A percentile compares a stretch with the other conserved stretches of the same genome.
Evolutionary conservation across 2,797 vertebrate species (phyloP).

Genomic region (Columba guinea): DNA sequence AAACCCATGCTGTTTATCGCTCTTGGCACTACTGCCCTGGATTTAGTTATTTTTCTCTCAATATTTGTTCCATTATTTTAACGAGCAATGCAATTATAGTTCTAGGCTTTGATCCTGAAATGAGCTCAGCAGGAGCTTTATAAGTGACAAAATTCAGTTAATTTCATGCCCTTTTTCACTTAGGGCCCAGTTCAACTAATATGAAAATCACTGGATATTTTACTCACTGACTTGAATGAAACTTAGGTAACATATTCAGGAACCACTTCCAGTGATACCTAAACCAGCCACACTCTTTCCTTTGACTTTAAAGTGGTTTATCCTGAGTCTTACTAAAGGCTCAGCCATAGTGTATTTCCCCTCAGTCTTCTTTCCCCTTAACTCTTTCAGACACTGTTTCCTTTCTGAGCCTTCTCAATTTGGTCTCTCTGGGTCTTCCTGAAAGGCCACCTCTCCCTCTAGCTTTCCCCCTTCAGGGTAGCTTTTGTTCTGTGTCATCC

Average conservation of each 20-base stretch:
- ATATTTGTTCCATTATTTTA: conserved; percentile 49
- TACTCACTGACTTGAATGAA: not conserved
- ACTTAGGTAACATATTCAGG: not conserved
- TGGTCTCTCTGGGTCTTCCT: not conserved
- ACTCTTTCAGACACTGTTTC: not conserved
- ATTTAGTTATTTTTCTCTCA: conserved; percentile 28
- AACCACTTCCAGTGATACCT: not conserved
- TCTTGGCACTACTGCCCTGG: not conserved
- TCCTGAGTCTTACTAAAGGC: not conserved
- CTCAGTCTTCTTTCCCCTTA: not conserved
- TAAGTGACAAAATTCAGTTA: conserved; percentile 33
- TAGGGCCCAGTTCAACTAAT: not conserved
- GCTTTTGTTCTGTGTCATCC: not conserved
- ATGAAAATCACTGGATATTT: not conserved
- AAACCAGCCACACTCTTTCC: not conserved
- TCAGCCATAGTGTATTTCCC: not conserved
- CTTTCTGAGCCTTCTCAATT: not conserved
- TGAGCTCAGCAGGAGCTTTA: conserved; percentile 9
- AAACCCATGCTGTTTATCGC: not conserved
- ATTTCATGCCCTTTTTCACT: conserved; percentile 35
- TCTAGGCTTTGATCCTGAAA: conserved; percentile 42
- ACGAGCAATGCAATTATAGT: not conserved
- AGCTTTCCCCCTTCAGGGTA: not conserved
- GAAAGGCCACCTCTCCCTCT: not conserved
- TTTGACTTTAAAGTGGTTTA: not conserved